A percentile compares a stretch with the other conserved stretches of the same genome.
phyloP scores from a whole-genome alignment of 2,888 invertebrate species.

The Lithophane socia region DNA sequence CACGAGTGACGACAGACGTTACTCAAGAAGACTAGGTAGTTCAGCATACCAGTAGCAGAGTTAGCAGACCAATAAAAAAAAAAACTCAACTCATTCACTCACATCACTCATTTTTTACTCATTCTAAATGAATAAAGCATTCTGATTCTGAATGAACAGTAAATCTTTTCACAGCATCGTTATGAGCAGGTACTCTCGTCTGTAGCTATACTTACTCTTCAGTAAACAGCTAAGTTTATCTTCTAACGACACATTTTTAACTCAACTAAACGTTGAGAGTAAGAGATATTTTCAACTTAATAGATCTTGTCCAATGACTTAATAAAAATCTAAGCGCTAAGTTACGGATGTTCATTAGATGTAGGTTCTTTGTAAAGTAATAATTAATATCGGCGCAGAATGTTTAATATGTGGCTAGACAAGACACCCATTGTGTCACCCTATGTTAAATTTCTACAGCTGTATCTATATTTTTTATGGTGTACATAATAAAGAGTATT shows the following conservation, averaged over 20 bases:
- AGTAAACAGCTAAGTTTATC: neutral
- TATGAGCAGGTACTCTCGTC: neutral
- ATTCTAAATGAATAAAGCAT: too few relatives aligned
- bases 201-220: neutral
- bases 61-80: too few relatives aligned
- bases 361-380: neutral
- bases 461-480: too few relatives aligned
- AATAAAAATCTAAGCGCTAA: neutral
- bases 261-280: neutral
- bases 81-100: too few relatives aligned
- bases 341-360: neutral
- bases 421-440: too few relatives aligned
- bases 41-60: too few relatives aligned
- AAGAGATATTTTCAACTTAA: neutral
- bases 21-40: neutral
- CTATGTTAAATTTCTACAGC: too few relatives aligned
- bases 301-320: neutral
- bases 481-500: too few relatives aligned
- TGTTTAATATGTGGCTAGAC: neutral
- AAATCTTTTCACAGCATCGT: neutral
- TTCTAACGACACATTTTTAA: neutral
- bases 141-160: neutral
- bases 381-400: neutral
- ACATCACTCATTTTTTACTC: too few relatives aligned
- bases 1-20: neutral